Base-by-base conservation (phyloP, 2,888 invertebrate genomes). In the Microchrysa polita region DNA sequence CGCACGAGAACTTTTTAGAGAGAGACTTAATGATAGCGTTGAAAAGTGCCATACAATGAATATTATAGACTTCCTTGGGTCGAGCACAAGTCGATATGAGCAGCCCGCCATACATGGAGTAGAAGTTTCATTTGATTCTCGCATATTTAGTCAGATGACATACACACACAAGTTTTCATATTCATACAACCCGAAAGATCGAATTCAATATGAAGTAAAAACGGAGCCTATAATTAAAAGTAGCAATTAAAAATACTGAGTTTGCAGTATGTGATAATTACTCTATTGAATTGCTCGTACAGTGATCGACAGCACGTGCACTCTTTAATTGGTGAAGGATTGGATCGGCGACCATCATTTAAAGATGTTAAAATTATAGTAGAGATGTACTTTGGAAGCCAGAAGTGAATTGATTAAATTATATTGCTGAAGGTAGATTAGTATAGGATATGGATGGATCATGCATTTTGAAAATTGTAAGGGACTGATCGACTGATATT, bases 191-290 rank as follows among this genome's bases (percentile, higher is more conserved):
- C 4, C 27, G 18, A 16, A n/a, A 55, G 10, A n/a, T 34, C n/a
- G 65, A 22, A 65, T 42, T 63, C 61, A 67, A 48, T n/a, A n/a
- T 67, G 20, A 53, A 53, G 55, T 34, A 53, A 67, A 67, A 57
- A 7, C 18, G 22, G 59, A 71, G 44, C 44, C 44, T 57, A 71
- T 71, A 71, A 71, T 71, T 71, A 71, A 71, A 71, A 59, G 57
- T 22, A 55, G 71, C 57, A 71, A 71, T 71, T 71, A 71, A 73
- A 73, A 63, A 52, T 34, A 34, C 73, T 73, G 63, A 72, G 61
- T 73, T 63, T 69, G 55, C 69, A 69, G 42, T 40, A 57, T 48
- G 65, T 65, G 48, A 65, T 65, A 48, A 65, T 48, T 65, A 44
- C 48, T 22, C 18, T 48, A 20, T 65, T 48, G 65, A 65, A 61